A percentile compares a stretch with the other conserved stretches of the same genome.
Conservation (phyloP, 2,888 invertebrate genomes). For the Drosophila incognita region DNA sequence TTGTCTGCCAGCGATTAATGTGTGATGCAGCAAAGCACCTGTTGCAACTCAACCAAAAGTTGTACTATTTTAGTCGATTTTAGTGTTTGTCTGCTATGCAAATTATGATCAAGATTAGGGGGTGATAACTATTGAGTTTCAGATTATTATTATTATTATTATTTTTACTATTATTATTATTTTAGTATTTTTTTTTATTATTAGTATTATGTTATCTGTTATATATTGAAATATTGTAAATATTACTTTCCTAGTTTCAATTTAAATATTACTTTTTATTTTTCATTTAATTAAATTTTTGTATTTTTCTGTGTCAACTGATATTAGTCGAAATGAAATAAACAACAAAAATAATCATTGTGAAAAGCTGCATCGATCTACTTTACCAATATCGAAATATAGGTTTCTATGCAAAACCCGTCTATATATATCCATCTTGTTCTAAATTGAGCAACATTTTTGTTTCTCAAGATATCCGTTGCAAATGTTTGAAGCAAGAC, state of each 20-base stretch:
- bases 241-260: not conserved
- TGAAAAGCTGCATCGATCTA: not conserved
- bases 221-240: not conserved
- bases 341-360: not conserved
- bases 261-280: not conserved
- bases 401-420: too few relatives aligned
- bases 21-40: conserved; percentile 33
- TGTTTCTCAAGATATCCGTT: too few relatives aligned
- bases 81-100: not conserved
- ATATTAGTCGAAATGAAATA: not conserved
- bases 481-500: too few relatives aligned
- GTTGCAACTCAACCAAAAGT: conserved; percentile 22
- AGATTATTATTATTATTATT: not conserved
- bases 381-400: not conserved
- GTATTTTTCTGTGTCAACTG: not conserved
- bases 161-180: not conserved
- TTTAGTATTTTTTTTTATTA: not conserved
- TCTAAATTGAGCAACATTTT: too few relatives aligned
- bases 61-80: not conserved
- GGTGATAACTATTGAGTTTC: not conserved
- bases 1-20: conserved; percentile 55
- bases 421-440: too few relatives aligned
- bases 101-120: not conserved
- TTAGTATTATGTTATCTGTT: not conserved
- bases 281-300: not conserved